Evolutionary conservation across 2,888 invertebrate species (phyloP).

Genomic region (Troglohyphantes excavatus): DNA sequence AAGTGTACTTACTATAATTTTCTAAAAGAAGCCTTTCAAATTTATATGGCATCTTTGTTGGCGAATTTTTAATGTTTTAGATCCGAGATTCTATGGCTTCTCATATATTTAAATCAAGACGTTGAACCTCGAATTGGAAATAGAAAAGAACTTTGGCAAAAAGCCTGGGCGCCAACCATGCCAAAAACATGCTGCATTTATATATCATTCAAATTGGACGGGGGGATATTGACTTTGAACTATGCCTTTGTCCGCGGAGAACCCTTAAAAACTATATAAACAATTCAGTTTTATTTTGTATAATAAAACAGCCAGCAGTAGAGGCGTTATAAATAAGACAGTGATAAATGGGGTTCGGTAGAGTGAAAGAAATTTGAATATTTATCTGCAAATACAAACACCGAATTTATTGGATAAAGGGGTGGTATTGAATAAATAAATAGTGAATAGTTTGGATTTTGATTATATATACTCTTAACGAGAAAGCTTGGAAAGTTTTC

Average conservation of each 20-base stretch:
- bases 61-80: neutral
- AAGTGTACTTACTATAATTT: too few relatives aligned
- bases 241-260: neutral
- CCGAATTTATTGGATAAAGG: too few relatives aligned
- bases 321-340: too few relatives aligned
- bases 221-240: slow-evolving; percentile 38
- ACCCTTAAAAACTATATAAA: neutral
- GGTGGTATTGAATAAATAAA: too few relatives aligned
- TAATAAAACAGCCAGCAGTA: neutral
- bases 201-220: slow-evolving; percentile 8
- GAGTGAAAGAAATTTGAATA: too few relatives aligned
- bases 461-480: too few relatives aligned
- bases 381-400: too few relatives aligned
- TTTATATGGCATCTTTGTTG: too few relatives aligned
- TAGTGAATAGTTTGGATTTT: too few relatives aligned
- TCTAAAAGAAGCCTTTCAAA: too few relatives aligned
- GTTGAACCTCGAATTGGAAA: neutral
- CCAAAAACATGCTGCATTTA: slow-evolving; percentile 35
- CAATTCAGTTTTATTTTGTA: slow-evolving; percentile 2
- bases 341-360: too few relatives aligned
- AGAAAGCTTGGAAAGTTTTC: too few relatives aligned
- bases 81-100: slow-evolving; percentile 6
- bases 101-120: slow-evolving; percentile 43
- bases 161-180: slow-evolving; percentile 3
- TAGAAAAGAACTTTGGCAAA: slow-evolving; percentile 30